phyloP scores from a whole-genome alignment of 2,113 vertebrate genomes.

The Sander vitreus region DNA sequence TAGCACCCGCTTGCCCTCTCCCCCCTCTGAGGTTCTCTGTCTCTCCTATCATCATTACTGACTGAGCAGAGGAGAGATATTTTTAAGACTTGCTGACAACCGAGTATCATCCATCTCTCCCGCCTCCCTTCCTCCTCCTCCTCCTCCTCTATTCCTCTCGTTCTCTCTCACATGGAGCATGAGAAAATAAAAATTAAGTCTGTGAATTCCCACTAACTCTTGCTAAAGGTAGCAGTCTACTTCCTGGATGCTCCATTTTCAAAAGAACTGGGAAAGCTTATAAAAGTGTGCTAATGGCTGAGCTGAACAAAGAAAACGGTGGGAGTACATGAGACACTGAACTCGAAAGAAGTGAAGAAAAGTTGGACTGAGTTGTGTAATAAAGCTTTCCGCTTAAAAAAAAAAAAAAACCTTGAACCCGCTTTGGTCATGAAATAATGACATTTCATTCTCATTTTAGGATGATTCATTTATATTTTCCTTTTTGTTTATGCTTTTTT shows the following conservation, averaged over 20 bases:
- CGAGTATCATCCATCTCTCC: conserved; percentile 32
- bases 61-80: conserved; percentile 55
- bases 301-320: conserved; percentile 36
- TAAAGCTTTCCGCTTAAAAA: conserved; percentile 75
- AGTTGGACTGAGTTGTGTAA: conserved; percentile 60
- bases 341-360: conserved; percentile 6
- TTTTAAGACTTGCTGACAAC: conserved; percentile 64
- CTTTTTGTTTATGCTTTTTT: conserved; percentile 70
- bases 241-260: conserved; percentile 59
- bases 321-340: conserved; percentile 30
- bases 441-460: conserved; percentile 65
- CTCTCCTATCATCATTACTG: conserved; percentile 57
- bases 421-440: conserved; percentile 65
- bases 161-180: conserved; percentile 68
- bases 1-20: conserved; percentile 51
- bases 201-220: conserved; percentile 65
- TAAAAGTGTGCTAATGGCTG: conserved; percentile 30
- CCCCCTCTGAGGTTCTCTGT: conserved; percentile 33
- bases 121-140: background rate
- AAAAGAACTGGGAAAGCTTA: conserved; percentile 35
- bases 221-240: conserved; percentile 46
- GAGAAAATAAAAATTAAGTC: conserved; percentile 66
- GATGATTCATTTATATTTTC: conserved; percentile 66
- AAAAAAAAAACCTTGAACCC: conserved; percentile 66
- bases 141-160: conserved; percentile 30